These are phyloP conservation scores for Patiria pectinifera DNA, from an alignment of 53 echinoderm and acorn worm genomes.

Conservation along the genomic window DNA sequence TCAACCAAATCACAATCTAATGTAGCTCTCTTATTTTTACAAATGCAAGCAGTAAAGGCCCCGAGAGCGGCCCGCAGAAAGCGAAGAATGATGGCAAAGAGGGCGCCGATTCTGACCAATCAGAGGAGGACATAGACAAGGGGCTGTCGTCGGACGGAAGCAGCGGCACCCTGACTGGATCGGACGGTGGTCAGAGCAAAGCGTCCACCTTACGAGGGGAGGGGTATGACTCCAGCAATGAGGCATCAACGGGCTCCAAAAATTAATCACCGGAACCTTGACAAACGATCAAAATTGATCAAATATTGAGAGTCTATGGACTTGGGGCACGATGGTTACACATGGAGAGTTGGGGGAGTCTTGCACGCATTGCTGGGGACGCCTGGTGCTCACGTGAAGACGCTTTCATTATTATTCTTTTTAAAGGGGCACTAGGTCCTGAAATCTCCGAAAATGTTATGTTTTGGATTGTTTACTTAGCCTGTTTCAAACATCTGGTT, in stretches of 20 bases:
- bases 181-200: conserved; percentile 25
- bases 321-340: too few species aligned
- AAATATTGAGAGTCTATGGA: too few species aligned
- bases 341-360: too few species aligned
- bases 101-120: not conserved
- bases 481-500: too few species aligned
- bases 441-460: too few species aligned
- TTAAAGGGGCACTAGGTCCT: too few species aligned
- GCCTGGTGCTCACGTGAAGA: too few species aligned
- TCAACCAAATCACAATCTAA: too few species aligned
- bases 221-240: conserved; percentile 53
- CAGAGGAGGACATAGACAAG: conserved; percentile 42
- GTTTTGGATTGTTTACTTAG: too few species aligned
- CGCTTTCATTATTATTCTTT: too few species aligned
- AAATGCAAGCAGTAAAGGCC: not conserved
- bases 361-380: too few species aligned
- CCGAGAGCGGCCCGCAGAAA: not conserved
- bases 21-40: not conserved
- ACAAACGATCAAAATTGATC: not conserved
- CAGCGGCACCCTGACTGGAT: not conserved
- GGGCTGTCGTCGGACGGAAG: conserved; percentile 36
- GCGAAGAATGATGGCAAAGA: not conserved
- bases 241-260: conserved; percentile 29
- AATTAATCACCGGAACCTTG: not conserved
- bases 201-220: conserved; percentile 31